Evolutionary conservation across 2,113 vertebrate species (phyloP).

Genomic region (Helogale parvula): DNA sequence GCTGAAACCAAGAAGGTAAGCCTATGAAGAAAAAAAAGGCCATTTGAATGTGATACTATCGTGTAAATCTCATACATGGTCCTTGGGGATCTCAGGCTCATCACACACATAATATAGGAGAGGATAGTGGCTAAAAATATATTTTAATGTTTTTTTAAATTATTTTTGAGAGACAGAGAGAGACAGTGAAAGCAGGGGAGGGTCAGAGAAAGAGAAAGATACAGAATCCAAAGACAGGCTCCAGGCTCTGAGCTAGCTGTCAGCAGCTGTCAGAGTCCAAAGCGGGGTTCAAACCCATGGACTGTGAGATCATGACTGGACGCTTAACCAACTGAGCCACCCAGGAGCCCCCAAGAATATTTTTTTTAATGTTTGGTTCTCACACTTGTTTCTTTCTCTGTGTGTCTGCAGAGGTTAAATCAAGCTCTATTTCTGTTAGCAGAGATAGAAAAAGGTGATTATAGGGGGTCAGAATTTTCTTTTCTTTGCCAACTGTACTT

Average conservation of each 20-base stretch:
- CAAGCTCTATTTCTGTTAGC: background rate
- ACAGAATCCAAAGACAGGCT: too few relatives aligned
- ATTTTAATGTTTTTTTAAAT: background rate
- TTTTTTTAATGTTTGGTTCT: background rate
- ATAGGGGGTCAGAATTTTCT: background rate
- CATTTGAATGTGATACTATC: background rate
- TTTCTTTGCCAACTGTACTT: background rate
- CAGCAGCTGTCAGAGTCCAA: too few relatives aligned
- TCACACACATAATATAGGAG: background rate
- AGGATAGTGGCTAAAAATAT: background rate
- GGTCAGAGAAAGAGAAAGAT: too few relatives aligned
- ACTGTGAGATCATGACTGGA: too few relatives aligned
- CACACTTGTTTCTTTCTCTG: background rate
- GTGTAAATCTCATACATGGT: accelerated
- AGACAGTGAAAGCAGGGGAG: too few relatives aligned
- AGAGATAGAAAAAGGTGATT: background rate
- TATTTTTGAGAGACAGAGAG: too few relatives aligned
- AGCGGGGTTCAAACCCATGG: too few relatives aligned
- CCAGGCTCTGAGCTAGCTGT: too few relatives aligned
- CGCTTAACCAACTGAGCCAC: too few relatives aligned
- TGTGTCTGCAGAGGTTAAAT: background rate
- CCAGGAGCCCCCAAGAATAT: too few relatives aligned
- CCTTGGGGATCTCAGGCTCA: background rate
- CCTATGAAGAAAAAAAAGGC: slow-evolving; percentile 17
- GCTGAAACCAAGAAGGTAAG: slow-evolving; percentile 71